These are phyloP conservation scores for Cybosia mesomella DNA, from an alignment of 2,888 invertebrate genomes.

Conservation along the genomic window DNA sequence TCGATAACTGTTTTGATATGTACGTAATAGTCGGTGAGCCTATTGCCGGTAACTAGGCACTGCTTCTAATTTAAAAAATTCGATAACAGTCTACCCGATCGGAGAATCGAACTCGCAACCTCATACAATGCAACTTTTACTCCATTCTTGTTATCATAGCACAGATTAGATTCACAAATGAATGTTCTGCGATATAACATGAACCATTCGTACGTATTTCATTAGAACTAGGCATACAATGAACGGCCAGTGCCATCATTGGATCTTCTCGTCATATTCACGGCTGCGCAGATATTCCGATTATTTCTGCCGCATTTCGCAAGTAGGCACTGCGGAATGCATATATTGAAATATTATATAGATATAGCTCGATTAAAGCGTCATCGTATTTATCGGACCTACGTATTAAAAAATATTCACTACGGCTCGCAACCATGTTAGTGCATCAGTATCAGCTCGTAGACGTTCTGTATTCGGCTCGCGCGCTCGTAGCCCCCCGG, in stretches of 20 bases:
- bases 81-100: not conserved
- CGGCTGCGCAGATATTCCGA: constrained; percentile 39
- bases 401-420: constrained; percentile 26
- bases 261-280: constrained; percentile 30
- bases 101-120: no score
- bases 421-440: constrained; percentile 11
- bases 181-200: not conserved
- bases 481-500: constrained; percentile 39
- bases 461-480: constrained; percentile 38
- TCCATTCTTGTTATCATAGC: not conserved
- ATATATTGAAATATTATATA: constrained; percentile 42
- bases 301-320: constrained; percentile 43
- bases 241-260: constrained; percentile 35
- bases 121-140: not conserved
- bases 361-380: constrained; percentile 34
- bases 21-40: not conserved
- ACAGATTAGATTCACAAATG: not conserved
- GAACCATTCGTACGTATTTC: constrained; percentile 7
- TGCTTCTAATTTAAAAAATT: not conserved
- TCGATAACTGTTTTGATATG: no score
- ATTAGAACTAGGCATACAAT: constrained; percentile 26
- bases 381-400: constrained; percentile 23
- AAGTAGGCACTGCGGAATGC: constrained; percentile 15
- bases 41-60: not conserved
- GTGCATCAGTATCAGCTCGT: constrained; percentile 33